These are phyloP conservation scores for Chitala chitala DNA, from an alignment of 2,113 vertebrate genomes.

Conservation along the genomic window DNA sequence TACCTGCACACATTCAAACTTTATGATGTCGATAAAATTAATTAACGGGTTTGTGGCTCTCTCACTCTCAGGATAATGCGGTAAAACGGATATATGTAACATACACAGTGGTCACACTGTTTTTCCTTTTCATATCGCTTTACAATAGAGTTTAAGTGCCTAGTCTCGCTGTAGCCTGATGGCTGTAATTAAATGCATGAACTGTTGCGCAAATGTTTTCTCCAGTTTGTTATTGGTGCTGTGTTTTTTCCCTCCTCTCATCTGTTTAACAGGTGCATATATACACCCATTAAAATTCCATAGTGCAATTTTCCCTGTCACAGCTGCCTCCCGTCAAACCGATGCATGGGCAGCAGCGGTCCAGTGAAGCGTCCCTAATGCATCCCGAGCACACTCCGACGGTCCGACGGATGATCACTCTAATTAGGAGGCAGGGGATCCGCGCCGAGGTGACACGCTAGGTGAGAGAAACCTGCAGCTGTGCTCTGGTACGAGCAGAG, in stretches of 20 bases:
- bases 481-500: not conserved
- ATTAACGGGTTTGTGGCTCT: conserved; percentile 89
- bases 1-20: conserved; percentile 95
- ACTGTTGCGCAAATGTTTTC: not conserved
- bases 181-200: not conserved
- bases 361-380: not conserved
- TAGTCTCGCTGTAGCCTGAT: no score
- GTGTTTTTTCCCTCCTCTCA: not conserved
- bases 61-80: conserved; percentile 59
- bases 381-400: not conserved
- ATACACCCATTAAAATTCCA: not conserved
- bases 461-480: conserved; percentile 2
- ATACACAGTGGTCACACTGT: no score
- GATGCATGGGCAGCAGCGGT: not conserved
- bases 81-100: conserved; percentile 33
- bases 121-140: no score
- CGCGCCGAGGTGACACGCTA: not conserved
- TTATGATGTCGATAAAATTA: conserved; percentile 99
- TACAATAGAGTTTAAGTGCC: no score
- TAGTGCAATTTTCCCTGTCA: not conserved
- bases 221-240: not conserved
- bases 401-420: not conserved
- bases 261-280: not conserved
- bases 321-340: not conserved
- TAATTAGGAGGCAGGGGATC: not conserved